phyloP scores from a whole-genome alignment of 2,797 vertebrate genomes.

The Sebastes variabilis region DNA sequence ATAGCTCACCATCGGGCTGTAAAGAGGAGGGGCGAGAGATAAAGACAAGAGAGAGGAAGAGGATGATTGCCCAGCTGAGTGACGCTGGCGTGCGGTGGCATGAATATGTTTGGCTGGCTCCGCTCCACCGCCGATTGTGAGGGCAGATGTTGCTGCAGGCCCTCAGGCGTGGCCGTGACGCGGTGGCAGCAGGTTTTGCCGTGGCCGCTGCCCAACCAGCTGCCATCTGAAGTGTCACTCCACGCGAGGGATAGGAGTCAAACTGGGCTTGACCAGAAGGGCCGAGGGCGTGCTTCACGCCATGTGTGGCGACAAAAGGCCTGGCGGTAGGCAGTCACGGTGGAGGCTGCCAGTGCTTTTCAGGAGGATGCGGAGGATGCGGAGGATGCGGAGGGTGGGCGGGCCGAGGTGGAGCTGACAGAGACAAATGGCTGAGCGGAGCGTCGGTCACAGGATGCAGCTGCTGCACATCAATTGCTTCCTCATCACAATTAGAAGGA shows the following conservation, averaged over 20 bases:
- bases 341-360: constrained; percentile 70
- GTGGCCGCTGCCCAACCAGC: constrained; percentile 64
- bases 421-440: constrained; percentile 79
- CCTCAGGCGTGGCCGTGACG: constrained; percentile 55
- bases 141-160: constrained; percentile 81
- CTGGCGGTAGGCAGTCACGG: constrained; percentile 36
- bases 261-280: constrained; percentile 69
- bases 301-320: constrained; percentile 63
- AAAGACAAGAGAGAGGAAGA: constrained; percentile 68
- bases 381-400: constrained; percentile 56
- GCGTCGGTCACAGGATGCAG: constrained; percentile 81
- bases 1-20: constrained; percentile 68
- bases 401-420: constrained; percentile 68
- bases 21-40: constrained; percentile 58
- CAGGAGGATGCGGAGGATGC: constrained; percentile 56
- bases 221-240: constrained; percentile 73
- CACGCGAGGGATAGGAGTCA: constrained; percentile 52
- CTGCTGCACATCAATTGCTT: constrained; percentile 80
- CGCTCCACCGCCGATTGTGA: constrained; percentile 77
- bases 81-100: constrained; percentile 66
- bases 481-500: constrained; percentile 78
- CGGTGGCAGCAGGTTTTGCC: constrained; percentile 47
- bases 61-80: constrained; percentile 79
- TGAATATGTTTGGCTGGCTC: constrained; percentile 74
- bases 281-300: constrained; percentile 24